These are phyloP conservation scores for Halcyon leucocephala DNA, from an alignment of 2,797 vertebrate genomes.

Conservation along the genomic window DNA sequence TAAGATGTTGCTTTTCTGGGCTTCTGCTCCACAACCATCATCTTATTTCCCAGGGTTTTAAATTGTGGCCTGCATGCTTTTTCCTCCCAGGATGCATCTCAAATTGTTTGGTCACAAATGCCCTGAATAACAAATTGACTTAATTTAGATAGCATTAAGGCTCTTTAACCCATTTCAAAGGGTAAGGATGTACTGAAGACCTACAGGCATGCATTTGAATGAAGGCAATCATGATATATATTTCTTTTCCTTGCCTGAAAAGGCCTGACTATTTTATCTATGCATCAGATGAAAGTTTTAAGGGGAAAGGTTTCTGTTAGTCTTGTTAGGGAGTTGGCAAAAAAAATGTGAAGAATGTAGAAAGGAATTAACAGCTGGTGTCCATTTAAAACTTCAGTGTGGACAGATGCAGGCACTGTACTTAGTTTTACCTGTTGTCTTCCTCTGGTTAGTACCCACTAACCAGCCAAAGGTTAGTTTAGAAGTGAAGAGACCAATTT, in stretches of 20 bases:
- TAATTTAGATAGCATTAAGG: conserved; percentile 37
- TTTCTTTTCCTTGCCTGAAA: conserved; percentile 32
- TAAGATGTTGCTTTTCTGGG: not conserved
- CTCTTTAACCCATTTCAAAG: not conserved
- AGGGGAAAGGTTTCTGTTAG: conserved; percentile 58
- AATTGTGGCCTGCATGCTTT: not conserved
- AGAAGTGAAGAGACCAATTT: not conserved
- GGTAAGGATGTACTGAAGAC: not conserved
- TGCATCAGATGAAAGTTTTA: conserved; percentile 39
- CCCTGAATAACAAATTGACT: conserved; percentile 13
- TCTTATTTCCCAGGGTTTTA: conserved; percentile 40
- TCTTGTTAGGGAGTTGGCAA: conserved; percentile 43
- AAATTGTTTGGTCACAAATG: conserved; percentile 41
- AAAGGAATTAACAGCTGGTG: conserved; percentile 52
- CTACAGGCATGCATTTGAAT: conserved; percentile 7
- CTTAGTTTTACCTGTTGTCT: conserved; percentile 14
- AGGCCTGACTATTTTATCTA: conserved; percentile 19
- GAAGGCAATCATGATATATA: not conserved
- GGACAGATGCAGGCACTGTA: not conserved
- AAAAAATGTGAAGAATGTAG: conserved; percentile 62
- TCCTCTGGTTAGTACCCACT: not conserved
- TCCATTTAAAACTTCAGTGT: conserved; percentile 24
- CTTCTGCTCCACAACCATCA: not conserved
- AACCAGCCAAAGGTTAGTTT: not conserved
- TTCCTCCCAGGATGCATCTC: conserved; percentile 21